Conservation (phyloP, 1,140 invertebrate species). For the Solen grandis region DNA sequence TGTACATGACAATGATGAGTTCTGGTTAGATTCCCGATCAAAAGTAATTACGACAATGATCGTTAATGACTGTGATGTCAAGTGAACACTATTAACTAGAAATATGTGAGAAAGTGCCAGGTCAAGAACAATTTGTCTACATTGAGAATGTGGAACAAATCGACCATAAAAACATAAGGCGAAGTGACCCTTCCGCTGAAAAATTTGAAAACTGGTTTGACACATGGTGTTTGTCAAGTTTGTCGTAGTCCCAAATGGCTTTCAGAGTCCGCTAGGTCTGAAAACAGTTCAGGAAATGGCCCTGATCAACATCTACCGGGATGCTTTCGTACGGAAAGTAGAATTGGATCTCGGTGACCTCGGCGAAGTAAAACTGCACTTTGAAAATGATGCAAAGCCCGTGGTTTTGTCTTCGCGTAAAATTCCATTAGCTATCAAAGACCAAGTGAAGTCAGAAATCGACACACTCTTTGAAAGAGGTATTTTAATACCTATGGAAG, state of each 20-base stretch:
- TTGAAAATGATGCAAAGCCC: neutral
- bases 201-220: neutral
- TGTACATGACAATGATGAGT: neutral
- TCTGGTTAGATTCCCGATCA: neutral
- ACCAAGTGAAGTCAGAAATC: no score
- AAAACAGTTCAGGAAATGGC: neutral
- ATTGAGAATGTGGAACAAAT: constrained; percentile 11
- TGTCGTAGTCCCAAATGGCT: neutral
- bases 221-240: no score
- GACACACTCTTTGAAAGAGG: constrained; percentile 23
- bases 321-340: constrained; percentile 9
- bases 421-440: constrained; percentile 8
- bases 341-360: constrained; percentile 6
- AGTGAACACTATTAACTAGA: no score
- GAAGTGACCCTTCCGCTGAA: neutral
- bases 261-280: no score
- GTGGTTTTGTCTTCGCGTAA: neutral
- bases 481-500: constrained; percentile 50
- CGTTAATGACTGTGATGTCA: no score
- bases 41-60: no score
- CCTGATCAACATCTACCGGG: neutral
- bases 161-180: neutral
- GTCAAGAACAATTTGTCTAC: neutral
- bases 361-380: constrained; percentile 4
- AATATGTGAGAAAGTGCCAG: no score